Conservation (phyloP, 2,888 invertebrate genomes). For the Tineola bisselliella region DNA sequence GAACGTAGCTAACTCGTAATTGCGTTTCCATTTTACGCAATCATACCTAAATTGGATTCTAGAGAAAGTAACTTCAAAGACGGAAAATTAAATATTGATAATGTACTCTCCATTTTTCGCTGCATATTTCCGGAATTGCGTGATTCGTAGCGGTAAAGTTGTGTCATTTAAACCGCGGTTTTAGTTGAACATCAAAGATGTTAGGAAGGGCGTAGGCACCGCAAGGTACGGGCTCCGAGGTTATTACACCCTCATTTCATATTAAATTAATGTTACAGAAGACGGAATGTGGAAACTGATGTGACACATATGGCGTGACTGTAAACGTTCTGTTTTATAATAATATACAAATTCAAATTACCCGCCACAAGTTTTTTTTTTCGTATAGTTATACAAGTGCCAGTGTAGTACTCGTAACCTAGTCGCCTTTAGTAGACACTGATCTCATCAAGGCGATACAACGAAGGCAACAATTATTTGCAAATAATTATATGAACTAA, state of each 20-base stretch:
- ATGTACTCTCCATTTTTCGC: constrained; percentile 2
- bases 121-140: constrained; percentile 13
- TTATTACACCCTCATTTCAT: constrained; percentile 6
- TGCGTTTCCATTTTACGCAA: background rate
- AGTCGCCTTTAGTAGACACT: too few relatives aligned
- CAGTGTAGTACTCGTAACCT: too few relatives aligned
- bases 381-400: too few relatives aligned
- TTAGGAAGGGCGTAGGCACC: constrained; percentile 19
- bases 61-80: background rate
- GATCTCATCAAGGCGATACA: too few relatives aligned
- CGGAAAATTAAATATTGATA: background rate
- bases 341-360: background rate
- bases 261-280: constrained; percentile 8
- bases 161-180: constrained; percentile 12
- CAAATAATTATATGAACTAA: too few relatives aligned
- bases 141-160: constrained; percentile 10
- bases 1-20: background rate
- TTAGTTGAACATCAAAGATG: constrained; percentile 6
- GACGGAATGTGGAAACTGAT: constrained; percentile 5
- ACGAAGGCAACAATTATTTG: too few relatives aligned
- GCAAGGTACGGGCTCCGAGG: constrained; percentile 30
- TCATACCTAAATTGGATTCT: background rate
- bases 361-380: background rate
- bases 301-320: constrained; percentile 12
- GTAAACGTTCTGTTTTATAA: background rate